A percentile compares a stretch with the other conserved stretches of the same genome.
Conservation (phyloP, 2,888 invertebrate genomes). For the Tricholauxania praeusta region DNA sequence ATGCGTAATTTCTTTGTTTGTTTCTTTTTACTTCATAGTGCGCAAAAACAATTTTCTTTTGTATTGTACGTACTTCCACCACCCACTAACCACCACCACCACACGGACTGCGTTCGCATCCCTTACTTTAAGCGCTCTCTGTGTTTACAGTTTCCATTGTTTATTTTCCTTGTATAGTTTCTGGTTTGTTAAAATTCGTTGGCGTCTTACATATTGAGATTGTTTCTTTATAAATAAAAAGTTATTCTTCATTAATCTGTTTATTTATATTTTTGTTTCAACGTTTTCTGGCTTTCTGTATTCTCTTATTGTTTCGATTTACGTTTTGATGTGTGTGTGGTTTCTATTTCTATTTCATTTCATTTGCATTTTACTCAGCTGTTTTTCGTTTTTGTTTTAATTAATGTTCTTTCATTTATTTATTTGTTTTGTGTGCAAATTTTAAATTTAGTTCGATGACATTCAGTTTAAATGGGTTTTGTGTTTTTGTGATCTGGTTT, state of each 20-base stretch:
- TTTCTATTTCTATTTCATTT: background rate
- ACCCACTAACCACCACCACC: background rate
- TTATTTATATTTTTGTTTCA: too few species aligned
- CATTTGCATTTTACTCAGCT: background rate
- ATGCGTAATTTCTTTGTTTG: constrained; percentile 26
- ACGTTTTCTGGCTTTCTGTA: too few species aligned
- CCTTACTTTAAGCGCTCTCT: constrained; percentile 19
- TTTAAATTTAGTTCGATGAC: too few species aligned
- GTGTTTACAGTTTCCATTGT: constrained; percentile 25
- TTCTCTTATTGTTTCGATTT: too few species aligned
- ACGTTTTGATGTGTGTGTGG: background rate
- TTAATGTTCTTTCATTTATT: too few species aligned
- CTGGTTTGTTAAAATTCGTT: too few species aligned
- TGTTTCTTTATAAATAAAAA: too few species aligned
- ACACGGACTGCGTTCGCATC: background rate
- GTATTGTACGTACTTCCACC: background rate
- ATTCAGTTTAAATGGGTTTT: too few species aligned
- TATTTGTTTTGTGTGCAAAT: too few species aligned
- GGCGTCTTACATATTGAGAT: too few species aligned
- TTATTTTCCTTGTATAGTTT: background rate
- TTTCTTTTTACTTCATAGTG: constrained; percentile 3
- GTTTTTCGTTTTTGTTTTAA: background rate
- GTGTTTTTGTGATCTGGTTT: too few species aligned
- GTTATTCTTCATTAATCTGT: too few species aligned
- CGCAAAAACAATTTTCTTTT: constrained; percentile 6